These are phyloP conservation scores for Harpalus rubripes DNA, from an alignment of 2,888 invertebrate genomes.

Conservation along the genomic window DNA sequence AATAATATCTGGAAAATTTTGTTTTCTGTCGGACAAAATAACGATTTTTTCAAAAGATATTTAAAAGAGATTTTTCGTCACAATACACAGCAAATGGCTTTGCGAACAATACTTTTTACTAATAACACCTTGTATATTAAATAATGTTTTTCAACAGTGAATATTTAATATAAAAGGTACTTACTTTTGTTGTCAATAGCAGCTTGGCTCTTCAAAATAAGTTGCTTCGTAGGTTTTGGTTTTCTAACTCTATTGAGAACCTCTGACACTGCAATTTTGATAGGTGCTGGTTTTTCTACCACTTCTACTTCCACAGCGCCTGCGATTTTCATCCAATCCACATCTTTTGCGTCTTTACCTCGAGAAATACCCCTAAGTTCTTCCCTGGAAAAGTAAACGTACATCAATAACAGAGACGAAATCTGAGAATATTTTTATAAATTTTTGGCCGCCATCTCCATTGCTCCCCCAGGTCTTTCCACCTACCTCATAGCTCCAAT, in stretches of 20 bases:
- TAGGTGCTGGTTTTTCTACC: slow-evolving; percentile 86
- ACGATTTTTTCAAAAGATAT: too few species aligned
- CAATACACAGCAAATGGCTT: too few species aligned
- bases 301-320: slow-evolving; percentile 81
- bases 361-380: slow-evolving; percentile 91
- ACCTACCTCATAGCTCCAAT: slow-evolving; percentile 92
- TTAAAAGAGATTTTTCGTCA: too few species aligned
- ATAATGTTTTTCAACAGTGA: too few species aligned
- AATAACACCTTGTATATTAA: too few species aligned
- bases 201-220: slow-evolving; percentile 79
- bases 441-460: too few species aligned
- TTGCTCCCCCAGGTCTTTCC: neutral
- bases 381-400: slow-evolving; percentile 80
- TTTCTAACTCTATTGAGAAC: slow-evolving; percentile 83
- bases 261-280: slow-evolving; percentile 88
- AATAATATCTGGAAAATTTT: too few species aligned
- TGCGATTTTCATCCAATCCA: slow-evolving; percentile 91
- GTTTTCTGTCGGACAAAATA: too few species aligned
- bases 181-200: slow-evolving; percentile 84
- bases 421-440: too few species aligned
- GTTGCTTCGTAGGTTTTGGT: slow-evolving; percentile 81
- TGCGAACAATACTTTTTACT: too few species aligned
- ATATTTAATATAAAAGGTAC: slow-evolving; percentile 71
- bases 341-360: slow-evolving; percentile 89
- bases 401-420: too few species aligned